phyloP scores from a whole-genome alignment of 2,888 invertebrate species.

The Globia sparganii region DNA sequence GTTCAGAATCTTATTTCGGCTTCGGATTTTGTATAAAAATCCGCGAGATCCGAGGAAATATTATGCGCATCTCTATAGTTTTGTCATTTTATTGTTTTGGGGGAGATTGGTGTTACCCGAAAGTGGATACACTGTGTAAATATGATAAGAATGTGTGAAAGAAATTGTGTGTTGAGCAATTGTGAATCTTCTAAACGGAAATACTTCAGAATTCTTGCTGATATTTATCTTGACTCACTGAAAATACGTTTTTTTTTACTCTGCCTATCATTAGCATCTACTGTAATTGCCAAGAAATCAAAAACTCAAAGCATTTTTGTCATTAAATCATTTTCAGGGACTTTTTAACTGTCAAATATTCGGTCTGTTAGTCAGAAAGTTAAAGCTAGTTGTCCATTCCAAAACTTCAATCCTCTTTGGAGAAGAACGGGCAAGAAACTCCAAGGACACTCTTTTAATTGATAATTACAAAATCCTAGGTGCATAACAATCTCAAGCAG shows the following conservation, averaged over 20 bases:
- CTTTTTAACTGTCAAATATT: too few species aligned
- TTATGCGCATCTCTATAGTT: constrained; percentile 63
- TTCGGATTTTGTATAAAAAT: constrained; percentile 62
- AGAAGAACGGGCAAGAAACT: too few species aligned
- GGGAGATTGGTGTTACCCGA: constrained; percentile 42
- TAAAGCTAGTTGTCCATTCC: too few species aligned
- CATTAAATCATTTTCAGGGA: too few species aligned
- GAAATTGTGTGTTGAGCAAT: neutral
- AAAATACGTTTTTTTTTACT: neutral
- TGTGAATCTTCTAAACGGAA: neutral
- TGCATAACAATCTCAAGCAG: neutral
- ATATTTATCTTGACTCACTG: neutral
- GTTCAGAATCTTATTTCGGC: constrained; percentile 65
- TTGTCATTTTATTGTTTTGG: constrained; percentile 61
- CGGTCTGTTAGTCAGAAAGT: too few species aligned
- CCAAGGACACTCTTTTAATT: too few species aligned
- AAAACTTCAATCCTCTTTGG: too few species aligned
- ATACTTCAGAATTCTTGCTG: neutral
- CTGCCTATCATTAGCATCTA: neutral
- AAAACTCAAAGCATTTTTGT: too few species aligned
- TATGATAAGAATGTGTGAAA: constrained; percentile 33
- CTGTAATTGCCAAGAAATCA: neutral
- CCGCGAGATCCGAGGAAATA: constrained; percentile 56
- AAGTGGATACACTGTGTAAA: constrained; percentile 51
- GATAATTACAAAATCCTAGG: too few species aligned